phyloP scores from a whole-genome alignment of 1,140 invertebrate genomes.

The Bombus balteatus region DNA sequence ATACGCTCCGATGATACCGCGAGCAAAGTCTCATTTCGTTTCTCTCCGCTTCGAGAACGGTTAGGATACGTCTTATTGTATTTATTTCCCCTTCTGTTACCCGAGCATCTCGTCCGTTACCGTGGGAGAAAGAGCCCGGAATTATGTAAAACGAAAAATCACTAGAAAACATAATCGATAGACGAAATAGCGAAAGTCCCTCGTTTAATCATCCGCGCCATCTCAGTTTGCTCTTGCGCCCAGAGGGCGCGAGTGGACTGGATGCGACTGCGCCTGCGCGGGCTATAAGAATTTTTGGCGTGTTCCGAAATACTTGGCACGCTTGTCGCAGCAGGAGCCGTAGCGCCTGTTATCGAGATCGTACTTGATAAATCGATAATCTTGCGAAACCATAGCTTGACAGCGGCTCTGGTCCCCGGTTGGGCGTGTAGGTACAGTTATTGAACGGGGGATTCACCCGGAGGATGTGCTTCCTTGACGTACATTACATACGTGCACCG shows the following conservation, averaged over 20 bases:
- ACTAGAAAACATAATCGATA: not conserved
- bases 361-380: slow-evolving; percentile 55
- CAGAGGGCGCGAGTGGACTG: no score
- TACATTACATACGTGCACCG: slow-evolving; percentile 55
- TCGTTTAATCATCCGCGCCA: not conserved
- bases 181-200: not conserved
- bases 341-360: slow-evolving; percentile 46
- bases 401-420: not conserved
- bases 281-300: slow-evolving; percentile 23
- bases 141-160: slow-evolving; percentile 10
- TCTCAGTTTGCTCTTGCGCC: not conserved
- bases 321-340: not conserved
- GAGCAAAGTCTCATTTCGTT: slow-evolving; percentile 7
- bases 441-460: not conserved
- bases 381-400: slow-evolving; percentile 21
- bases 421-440: slow-evolving; percentile 48
- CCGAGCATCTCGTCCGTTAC: no score
- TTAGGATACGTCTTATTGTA: not conserved
- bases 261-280: not conserved
- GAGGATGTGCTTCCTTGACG: slow-evolving; percentile 22
- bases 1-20: no score
- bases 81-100: not conserved
- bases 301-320: slow-evolving; percentile 20
- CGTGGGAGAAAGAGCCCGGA: not conserved
- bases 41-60: not conserved